Evolutionary conservation across 2,113 vertebrate genomes (phyloP), one percentile per base, ranked within the genome.

Genomic region (Heptranchias perlo): DNA sequence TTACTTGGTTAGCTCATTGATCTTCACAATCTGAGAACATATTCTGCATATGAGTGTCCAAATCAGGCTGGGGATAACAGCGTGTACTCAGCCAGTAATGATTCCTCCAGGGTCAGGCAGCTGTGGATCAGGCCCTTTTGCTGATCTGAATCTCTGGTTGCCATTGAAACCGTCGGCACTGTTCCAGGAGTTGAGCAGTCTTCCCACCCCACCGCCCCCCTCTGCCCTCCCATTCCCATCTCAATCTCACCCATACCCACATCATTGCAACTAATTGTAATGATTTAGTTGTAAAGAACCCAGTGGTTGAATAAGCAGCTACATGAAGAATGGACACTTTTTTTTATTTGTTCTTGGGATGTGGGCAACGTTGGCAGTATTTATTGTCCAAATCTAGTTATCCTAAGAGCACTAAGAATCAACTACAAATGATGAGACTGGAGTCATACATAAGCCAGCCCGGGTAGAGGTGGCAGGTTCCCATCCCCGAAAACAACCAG

Each of bases 1-100:
- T 39, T n/a, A 39, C n/a, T 78, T 39, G 76, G 35, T 78, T 78
- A 78, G n/a, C 76, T 16, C 10, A 39, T n/a, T 39, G 76, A 16
- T n/a, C 76, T 78, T 78, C 76, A 78, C 76, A 39, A 39, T 78
- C 76, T 78, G 76, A 78, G 76, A 78, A 78, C 76, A 78, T 78
- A 78, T 39, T 78, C 76, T 78, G 76, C 76, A 78, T 13, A 78
- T 78, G 76, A 78, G n/a, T 78, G 76, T 78, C 76, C 14, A 76
- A 76, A 76, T 76, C 35, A 39, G 11, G n/a, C 35, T 16, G n/a
- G 39, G n/a, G 11, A 39, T 78, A 39, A 78, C 76, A 39, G 76
- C 2, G 1, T 78, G 35, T 78, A 39, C n/a, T 78, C 76, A 78
- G 69, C 69, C 69, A 11, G 69, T 28, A 73, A 73, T 73, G 31